Percentiles rank a stretch among this genome's conserved stretches.
These are phyloP conservation scores for Hydrocynus forskahlii DNA, from an alignment of 2,797 vertebrate species.

Conservation along the genomic window DNA sequence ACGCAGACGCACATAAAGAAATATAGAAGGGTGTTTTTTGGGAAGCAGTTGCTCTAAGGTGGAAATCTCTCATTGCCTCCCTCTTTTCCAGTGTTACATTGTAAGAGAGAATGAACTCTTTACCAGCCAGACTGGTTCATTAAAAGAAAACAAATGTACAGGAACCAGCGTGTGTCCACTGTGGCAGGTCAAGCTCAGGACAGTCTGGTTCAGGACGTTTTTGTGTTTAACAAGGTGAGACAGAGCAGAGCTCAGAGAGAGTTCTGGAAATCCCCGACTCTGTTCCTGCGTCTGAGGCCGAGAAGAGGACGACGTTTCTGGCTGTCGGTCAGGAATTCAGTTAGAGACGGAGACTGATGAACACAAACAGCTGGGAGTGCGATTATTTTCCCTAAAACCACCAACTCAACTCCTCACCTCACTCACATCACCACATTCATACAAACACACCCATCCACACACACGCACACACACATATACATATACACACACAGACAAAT, in stretches of 20 bases:
- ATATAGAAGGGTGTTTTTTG: not conserved
- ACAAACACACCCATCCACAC: conserved; percentile 28
- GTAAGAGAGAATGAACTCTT: not conserved
- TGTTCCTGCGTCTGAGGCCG: conserved; percentile 14
- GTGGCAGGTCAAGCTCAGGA: not conserved
- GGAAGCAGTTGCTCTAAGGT: not conserved
- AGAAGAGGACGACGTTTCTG: conserved; percentile 43
- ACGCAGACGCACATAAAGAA: not conserved
- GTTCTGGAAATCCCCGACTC: conserved; percentile 68
- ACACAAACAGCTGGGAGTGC: conserved; percentile 71
- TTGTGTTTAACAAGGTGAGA: not conserved
- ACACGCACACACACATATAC: conserved; percentile 29
- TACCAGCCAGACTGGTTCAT: not conserved
- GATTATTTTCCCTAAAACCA: conserved; percentile 52
- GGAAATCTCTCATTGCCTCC: not conserved
- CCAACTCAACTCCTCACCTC: not conserved
- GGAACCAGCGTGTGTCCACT: not conserved
- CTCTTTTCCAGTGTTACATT: too few species aligned
- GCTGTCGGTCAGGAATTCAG: conserved; percentile 65
- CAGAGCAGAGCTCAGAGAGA: conserved; percentile 21
- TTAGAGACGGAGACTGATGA: conserved; percentile 61
- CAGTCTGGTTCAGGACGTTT: not conserved
- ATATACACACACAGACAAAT: not conserved
- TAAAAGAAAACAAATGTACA: not conserved
- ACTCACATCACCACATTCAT: not conserved